Evolutionary conservation across 2,797 vertebrate genomes (phyloP).

Genomic region (Anas bahamensis): DNA sequence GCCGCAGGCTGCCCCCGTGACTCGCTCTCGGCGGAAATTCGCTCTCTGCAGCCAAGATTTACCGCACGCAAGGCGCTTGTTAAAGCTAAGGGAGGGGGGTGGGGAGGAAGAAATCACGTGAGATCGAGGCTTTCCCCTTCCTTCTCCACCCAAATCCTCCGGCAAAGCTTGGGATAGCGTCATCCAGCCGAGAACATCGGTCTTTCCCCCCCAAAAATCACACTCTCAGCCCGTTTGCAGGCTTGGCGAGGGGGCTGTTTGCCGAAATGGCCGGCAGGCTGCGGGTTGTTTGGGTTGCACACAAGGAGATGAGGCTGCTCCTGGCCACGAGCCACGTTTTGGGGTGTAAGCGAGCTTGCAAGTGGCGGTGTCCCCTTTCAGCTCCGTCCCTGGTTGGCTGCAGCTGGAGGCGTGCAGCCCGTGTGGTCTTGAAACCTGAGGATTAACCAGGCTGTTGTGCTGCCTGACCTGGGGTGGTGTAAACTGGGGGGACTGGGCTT

Average conservation of each 20-base stretch:
- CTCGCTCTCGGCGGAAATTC: rapidly evolving
- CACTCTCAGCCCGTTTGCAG: background rate
- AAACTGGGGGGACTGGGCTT: background rate
- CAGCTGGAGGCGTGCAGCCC: rapidly evolving
- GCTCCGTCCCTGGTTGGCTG: background rate
- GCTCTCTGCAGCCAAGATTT: background rate
- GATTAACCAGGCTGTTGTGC: background rate
- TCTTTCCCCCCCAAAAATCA: background rate
- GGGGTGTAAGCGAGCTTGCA: background rate
- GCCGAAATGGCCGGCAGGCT: background rate
- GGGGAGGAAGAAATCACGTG: background rate
- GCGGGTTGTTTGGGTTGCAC: background rate
- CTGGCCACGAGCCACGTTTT: background rate
- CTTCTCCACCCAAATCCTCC: background rate
- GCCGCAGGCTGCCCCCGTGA: rapidly evolving
- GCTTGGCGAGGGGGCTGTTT: background rate
- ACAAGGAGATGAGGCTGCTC: background rate
- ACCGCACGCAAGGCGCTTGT: background rate
- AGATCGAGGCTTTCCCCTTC: background rate
- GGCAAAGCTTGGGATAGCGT: background rate
- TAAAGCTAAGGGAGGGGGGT: rapidly evolving
- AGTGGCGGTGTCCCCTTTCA: background rate
- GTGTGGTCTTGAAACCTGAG: background rate
- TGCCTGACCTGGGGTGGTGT: background rate
- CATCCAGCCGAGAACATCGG: background rate